phyloP scores from a whole-genome alignment of 2,797 vertebrate species.

The Pteronotus mesoamericanus region DNA sequence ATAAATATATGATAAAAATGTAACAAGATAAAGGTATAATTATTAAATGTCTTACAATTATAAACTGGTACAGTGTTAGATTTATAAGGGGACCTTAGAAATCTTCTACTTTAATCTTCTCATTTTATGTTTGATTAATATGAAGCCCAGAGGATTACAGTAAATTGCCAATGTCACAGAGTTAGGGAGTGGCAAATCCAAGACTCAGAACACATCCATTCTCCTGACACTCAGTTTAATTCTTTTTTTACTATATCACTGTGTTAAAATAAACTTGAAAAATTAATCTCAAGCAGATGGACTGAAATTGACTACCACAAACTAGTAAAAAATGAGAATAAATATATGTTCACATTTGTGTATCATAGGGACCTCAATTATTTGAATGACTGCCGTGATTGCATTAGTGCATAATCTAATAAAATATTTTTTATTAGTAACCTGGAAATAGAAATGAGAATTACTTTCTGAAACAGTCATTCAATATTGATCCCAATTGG shows the following conservation, averaged over 20 bases:
- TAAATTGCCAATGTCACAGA: not conserved
- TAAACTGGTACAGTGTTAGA: not conserved
- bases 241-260: not conserved
- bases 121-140: slow-evolving; percentile 35
- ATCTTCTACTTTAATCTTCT: slow-evolving; percentile 17
- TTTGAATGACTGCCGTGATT: not conserved
- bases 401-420: not conserved
- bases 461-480: not conserved
- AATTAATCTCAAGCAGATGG: not conserved
- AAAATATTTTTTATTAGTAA: not conserved
- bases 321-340: not conserved
- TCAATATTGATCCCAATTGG: not conserved
- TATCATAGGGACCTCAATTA: not conserved
- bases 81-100: not conserved
- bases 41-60: not conserved
- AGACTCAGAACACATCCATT: not conserved
- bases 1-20: not conserved
- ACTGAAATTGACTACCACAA: not conserved
- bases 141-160: not conserved
- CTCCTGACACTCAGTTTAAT: not conserved
- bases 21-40: not conserved
- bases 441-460: not conserved
- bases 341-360: not conserved
- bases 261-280: not conserved
- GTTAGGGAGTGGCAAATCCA: not conserved